Evolutionary conservation across 2,797 vertebrate species (phyloP).

Genomic region (Sebastiscus tertius): DNA sequence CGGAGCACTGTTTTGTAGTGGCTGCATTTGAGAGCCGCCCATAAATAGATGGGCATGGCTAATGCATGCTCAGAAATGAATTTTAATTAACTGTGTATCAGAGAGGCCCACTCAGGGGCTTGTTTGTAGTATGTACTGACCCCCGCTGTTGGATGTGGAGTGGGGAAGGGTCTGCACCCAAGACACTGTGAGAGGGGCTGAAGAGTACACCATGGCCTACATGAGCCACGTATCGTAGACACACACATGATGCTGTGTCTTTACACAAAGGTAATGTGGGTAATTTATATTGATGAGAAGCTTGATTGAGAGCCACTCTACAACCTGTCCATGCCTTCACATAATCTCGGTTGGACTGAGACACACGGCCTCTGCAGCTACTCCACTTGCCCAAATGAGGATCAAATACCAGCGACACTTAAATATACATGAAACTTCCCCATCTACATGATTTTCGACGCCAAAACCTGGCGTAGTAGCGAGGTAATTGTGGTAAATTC

Average conservation of each 20-base stretch:
- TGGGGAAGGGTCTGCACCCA: constrained; percentile 61
- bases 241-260: constrained; percentile 48
- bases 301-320: constrained; percentile 46
- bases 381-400: constrained; percentile 1
- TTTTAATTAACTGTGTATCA: constrained; percentile 85
- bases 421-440: constrained; percentile 5
- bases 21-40: constrained; percentile 83
- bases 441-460: not conserved
- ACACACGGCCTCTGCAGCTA: constrained; percentile 6
- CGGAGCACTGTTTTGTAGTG: constrained; percentile 86
- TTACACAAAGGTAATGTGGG: constrained; percentile 52
- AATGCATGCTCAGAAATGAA: constrained; percentile 85
- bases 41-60: constrained; percentile 86
- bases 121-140: constrained; percentile 76
- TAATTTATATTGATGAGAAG: constrained; percentile 63
- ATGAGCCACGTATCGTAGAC: constrained; percentile 30
- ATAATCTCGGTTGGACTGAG: constrained; percentile 6
- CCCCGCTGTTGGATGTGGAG: constrained; percentile 64
- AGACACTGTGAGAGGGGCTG: constrained; percentile 51
- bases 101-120: constrained; percentile 75
- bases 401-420: not conserved
- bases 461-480: not conserved
- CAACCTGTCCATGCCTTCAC: constrained; percentile 27
- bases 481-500: constrained; percentile 39
- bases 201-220: constrained; percentile 40